A percentile compares a stretch with the other conserved stretches of the same genome.
phyloP scores from a whole-genome alignment of 2,113 vertebrate genomes.

The Orthonyx spaldingii region DNA sequence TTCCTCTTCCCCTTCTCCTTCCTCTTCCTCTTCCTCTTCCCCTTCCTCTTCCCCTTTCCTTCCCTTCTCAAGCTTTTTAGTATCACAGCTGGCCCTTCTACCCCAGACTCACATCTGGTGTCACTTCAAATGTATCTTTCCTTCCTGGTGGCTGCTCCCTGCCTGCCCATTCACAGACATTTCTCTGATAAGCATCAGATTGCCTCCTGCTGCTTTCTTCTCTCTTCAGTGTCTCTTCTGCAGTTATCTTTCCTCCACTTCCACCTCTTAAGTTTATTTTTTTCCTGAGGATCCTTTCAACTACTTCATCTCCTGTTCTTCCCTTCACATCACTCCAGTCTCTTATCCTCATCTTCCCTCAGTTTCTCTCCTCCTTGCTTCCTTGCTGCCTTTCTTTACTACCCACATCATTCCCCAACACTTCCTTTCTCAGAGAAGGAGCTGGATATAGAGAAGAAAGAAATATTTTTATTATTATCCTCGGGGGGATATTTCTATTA shows the following conservation, averaged over 20 bases:
- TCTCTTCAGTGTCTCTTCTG: neutral
- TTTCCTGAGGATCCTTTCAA: neutral
- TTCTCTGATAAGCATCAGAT: neutral
- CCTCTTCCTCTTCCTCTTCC: neutral
- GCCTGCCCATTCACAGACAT: neutral
- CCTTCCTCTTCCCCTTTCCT: neutral
- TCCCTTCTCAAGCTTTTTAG: neutral
- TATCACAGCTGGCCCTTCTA: neutral
- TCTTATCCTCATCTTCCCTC: neutral
- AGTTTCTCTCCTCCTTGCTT: neutral
- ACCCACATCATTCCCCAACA: neutral
- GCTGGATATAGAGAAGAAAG: neutral
- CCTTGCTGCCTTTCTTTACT: neutral
- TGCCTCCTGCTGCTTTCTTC: neutral
- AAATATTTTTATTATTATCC: neutral
- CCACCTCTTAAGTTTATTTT: neutral
- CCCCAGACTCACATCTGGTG: neutral
- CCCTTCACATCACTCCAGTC: neutral
- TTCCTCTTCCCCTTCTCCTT: neutral
- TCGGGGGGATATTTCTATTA: neutral
- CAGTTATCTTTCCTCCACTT: neutral
- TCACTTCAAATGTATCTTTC: neutral
- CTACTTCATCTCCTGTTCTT: neutral
- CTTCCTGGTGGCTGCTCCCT: neutral
- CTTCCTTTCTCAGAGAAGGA: neutral